phyloP scores from a whole-genome alignment of 2,888 invertebrate species.

The Fragum whitleyi region DNA sequence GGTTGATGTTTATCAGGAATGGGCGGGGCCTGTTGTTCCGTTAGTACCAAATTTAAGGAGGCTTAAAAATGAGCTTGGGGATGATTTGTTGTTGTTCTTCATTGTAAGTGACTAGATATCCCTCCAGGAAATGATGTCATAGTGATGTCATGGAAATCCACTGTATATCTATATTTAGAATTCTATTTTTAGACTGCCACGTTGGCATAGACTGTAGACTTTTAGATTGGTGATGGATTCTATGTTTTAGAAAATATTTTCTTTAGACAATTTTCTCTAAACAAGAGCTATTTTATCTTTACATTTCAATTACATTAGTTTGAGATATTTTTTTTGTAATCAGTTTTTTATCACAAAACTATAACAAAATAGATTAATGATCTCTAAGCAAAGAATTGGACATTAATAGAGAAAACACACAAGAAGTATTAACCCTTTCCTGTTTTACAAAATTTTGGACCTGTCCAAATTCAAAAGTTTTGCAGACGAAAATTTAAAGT shows the following conservation, averaged over 20 bases:
- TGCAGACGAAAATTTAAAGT: too few relatives aligned
- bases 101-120: slow-evolving; percentile 87
- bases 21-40: slow-evolving; percentile 95
- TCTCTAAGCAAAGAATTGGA: too few relatives aligned
- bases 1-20: slow-evolving; percentile 94
- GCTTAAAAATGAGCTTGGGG: slow-evolving; percentile 94
- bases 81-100: slow-evolving; percentile 92
- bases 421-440: too few relatives aligned
- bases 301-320: too few relatives aligned
- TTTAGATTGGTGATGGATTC: slow-evolving; percentile 35
- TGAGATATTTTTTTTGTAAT: too few relatives aligned
- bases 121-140: slow-evolving; percentile 3
- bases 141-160: slow-evolving; percentile 8
- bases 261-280: too few relatives aligned
- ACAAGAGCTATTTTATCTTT: too few relatives aligned
- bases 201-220: slow-evolving; percentile 19
- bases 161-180: slow-evolving; percentile 27
- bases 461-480: too few relatives aligned
- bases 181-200: slow-evolving; percentile 7
- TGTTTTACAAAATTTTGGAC: too few relatives aligned
- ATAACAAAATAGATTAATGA: too few relatives aligned
- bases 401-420: too few relatives aligned
- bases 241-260: not conserved
- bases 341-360: too few relatives aligned
- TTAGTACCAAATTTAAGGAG: slow-evolving; percentile 94